Percentiles rank a stretch among this genome's conserved stretches.
phyloP scores from a whole-genome alignment of 2,888 invertebrate genomes.

The Eristalinus sepulchralis region DNA sequence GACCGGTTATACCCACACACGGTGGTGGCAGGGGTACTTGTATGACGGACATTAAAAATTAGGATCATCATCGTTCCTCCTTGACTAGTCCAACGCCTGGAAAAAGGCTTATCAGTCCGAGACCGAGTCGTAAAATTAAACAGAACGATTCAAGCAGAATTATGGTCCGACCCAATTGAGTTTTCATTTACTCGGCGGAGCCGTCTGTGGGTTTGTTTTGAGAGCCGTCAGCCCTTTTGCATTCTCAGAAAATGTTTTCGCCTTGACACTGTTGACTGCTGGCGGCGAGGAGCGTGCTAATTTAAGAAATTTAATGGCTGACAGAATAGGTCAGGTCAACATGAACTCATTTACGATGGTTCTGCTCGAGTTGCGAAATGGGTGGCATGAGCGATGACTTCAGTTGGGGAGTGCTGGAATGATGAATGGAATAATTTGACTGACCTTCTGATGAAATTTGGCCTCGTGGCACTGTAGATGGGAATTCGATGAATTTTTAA shows the following conservation, averaged over 20 bases:
- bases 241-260: background rate
- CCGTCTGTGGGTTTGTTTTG: background rate
- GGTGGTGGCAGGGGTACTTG: background rate
- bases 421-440: background rate
- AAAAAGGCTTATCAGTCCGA: background rate
- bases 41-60: conserved; percentile 17
- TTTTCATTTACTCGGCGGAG: background rate
- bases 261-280: background rate
- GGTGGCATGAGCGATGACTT: background rate
- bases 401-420: background rate
- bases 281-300: background rate
- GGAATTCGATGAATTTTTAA: no score
- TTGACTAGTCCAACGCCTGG: background rate
- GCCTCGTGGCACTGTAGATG: no score
- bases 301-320: background rate
- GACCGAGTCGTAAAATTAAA: conserved; percentile 26
- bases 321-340: background rate
- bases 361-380: background rate
- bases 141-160: background rate
- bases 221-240: background rate
- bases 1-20: background rate
- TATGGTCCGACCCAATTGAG: conserved; percentile 8
- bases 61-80: background rate
- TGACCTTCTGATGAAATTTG: background rate
- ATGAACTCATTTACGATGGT: background rate